Percentiles rank a stretch among this genome's conserved stretches.
Evolutionary conservation across 2,113 vertebrate species (phyloP).

Genomic region (Gila orcuttii): DNA sequence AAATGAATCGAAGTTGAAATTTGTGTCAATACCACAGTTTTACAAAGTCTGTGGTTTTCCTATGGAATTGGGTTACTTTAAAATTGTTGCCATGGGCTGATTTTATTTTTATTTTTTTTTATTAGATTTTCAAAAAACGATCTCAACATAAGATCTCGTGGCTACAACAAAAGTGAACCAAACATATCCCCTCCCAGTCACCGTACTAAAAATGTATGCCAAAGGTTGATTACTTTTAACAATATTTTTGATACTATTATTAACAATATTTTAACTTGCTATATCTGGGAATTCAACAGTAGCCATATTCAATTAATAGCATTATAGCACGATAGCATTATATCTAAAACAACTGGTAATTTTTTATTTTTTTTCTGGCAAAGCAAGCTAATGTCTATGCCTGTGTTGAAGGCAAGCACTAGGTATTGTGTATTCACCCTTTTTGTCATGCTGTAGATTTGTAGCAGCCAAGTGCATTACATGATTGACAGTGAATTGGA

Average conservation of each 20-base stretch:
- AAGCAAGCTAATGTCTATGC: neutral
- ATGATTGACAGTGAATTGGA: neutral
- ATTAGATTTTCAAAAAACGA: no score
- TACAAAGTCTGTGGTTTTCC: no score
- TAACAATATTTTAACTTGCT: neutral
- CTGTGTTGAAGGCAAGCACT: neutral
- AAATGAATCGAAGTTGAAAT: no score
- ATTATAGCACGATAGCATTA: neutral
- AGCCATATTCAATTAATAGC: slow-evolving; percentile 8
- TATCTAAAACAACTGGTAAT: neutral
- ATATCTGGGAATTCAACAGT: slow-evolving; percentile 1
- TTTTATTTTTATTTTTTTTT: no score
- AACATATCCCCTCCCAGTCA: no score
- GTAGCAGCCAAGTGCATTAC: slow-evolving; percentile 9
- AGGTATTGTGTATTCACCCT: neutral
- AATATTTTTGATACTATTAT: neutral
- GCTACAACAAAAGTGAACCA: no score
- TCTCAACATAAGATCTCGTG: no score
- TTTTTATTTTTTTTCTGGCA: neutral
- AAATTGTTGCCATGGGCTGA: no score
- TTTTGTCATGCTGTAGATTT: slow-evolving; percentile 7
- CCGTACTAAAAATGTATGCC: neutral
- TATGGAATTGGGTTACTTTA: no score
- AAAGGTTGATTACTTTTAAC: neutral
- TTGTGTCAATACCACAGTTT: no score